Evolutionary conservation across 1,140 invertebrate species (phyloP).

Genomic region (Ooceraea biroi): DNA sequence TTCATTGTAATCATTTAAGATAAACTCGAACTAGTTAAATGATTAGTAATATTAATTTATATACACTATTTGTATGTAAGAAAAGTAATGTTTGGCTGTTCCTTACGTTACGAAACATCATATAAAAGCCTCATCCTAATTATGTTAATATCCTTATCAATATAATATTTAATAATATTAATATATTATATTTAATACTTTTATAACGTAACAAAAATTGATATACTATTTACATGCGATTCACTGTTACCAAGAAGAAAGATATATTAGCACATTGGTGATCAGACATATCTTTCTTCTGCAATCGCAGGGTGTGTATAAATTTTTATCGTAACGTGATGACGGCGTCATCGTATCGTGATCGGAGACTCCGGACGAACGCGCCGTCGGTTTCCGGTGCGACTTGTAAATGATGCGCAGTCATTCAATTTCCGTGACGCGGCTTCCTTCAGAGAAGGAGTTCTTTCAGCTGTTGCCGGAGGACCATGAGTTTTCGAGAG

Average conservation of each 20-base stretch:
- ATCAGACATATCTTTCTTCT: slow-evolving; percentile 32
- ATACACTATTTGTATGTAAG: slow-evolving; percentile 18
- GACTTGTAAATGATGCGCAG: slow-evolving; percentile 68
- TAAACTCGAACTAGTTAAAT: slow-evolving; percentile 19
- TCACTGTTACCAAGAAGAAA: slow-evolving; percentile 5
- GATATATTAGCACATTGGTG: slow-evolving; percentile 30
- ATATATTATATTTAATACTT: too few relatives aligned
- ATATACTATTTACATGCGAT: slow-evolving; percentile 2
- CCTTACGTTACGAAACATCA: neutral
- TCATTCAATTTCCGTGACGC: slow-evolving; percentile 73
- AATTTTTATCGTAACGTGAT: slow-evolving; percentile 68
- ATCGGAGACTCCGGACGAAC: slow-evolving; percentile 54
- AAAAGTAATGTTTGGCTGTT: neutral
- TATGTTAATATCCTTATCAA: too few relatives aligned
- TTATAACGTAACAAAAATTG: neutral
- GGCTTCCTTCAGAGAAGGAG: slow-evolving; percentile 39
- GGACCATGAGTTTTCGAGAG: slow-evolving; percentile 67
- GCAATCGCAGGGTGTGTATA: slow-evolving; percentile 28
- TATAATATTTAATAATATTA: too few relatives aligned
- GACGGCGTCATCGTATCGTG: slow-evolving; percentile 62
- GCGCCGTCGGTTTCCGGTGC: slow-evolving; percentile 56
- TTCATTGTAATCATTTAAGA: slow-evolving; percentile 18
- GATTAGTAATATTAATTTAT: slow-evolving; percentile 42
- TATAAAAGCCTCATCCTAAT: neutral
- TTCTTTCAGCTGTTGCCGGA: slow-evolving; percentile 64